phyloP scores from a whole-genome alignment of 2,888 invertebrate genomes.

The Oligia strigilis region DNA sequence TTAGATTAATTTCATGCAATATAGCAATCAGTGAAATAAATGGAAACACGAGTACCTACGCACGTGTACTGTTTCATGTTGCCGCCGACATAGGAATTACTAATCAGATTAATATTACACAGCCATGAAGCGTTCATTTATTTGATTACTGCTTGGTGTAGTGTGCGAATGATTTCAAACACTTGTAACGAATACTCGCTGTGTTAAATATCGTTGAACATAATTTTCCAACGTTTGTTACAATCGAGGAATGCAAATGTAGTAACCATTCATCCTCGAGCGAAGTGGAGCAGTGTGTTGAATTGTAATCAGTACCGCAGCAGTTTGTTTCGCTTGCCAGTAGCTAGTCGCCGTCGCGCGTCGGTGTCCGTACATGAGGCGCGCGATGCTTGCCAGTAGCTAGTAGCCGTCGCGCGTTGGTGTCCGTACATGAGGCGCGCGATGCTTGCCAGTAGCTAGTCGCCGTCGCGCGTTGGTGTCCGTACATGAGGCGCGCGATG shows the following conservation, averaged over 20 bases:
- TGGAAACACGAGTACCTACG: conserved; percentile 13
- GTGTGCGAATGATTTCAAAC: neutral
- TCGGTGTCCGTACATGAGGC: neutral
- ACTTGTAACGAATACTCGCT: neutral
- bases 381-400: neutral
- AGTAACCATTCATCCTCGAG: neutral
- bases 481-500: neutral
- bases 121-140: neutral
- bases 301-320: neutral
- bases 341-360: neutral
- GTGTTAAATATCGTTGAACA: neutral
- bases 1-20: conserved; percentile 40
- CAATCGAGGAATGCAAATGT: conserved; percentile 3
- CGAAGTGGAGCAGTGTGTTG: neutral
- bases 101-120: conserved; percentile 19
- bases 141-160: neutral
- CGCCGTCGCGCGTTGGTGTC: neutral
- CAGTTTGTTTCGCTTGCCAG: neutral
- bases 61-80: conserved; percentile 9
- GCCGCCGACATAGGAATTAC: neutral
- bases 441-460: neutral
- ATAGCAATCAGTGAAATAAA: conserved; percentile 32
- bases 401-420: neutral
- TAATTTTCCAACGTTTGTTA: neutral
- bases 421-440: neutral